Evolutionary conservation across 2,113 vertebrate genomes (phyloP).

Genomic region (Mesoclemmys tuberculata): DNA sequence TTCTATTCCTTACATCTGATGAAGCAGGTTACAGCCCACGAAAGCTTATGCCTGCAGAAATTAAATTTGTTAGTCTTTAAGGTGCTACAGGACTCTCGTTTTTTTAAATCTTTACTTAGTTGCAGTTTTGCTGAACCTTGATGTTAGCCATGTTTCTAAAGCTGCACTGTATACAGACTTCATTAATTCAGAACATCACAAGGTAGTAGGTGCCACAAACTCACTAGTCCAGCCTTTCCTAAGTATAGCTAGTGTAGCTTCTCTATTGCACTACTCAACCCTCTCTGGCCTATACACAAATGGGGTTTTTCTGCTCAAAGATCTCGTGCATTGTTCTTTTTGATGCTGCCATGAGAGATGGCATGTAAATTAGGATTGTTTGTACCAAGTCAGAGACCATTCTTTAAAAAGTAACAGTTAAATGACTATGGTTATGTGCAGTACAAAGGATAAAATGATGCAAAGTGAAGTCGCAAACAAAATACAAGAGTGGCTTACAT

Average conservation of each 20-base stretch:
- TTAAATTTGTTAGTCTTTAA: too few relatives aligned
- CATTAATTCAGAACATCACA: background rate
- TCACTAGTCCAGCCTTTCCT: background rate
- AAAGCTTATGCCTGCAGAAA: too few relatives aligned
- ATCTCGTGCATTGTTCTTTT: background rate
- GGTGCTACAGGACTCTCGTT: too few relatives aligned
- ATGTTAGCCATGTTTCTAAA: background rate
- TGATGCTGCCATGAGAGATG: background rate
- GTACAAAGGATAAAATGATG: background rate
- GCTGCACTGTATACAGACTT: background rate
- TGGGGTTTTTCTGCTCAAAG: background rate
- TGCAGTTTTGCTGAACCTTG: background rate
- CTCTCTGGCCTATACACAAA: background rate
- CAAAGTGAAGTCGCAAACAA: background rate
- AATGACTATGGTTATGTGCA: background rate
- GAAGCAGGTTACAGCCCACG: too few relatives aligned
- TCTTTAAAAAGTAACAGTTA: background rate
- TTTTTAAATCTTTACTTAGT: background rate
- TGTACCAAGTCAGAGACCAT: accelerated
- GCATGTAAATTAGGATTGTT: background rate
- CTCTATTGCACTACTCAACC: background rate
- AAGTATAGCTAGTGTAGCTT: background rate
- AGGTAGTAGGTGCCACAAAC: background rate
- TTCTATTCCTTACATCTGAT: too few relatives aligned
- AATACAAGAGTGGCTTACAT: background rate